Conservation (phyloP, 2,113 vertebrate species). For the Uropsilus gracilis region DNA sequence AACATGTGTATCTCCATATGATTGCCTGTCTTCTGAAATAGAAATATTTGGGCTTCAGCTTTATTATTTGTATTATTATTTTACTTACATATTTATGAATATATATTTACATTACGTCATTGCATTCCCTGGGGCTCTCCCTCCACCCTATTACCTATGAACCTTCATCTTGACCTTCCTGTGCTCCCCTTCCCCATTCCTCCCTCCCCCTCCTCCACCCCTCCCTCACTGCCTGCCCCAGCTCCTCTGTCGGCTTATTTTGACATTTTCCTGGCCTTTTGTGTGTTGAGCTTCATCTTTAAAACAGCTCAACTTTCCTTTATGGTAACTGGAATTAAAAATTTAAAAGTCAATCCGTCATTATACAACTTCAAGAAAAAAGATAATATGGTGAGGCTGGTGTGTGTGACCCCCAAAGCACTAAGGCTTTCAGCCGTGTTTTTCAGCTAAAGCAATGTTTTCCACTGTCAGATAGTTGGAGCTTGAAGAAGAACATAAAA, state of each 20-base stretch:
- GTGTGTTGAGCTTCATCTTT: slow-evolving; percentile 43
- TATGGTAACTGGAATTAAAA: neutral
- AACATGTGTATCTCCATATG: neutral
- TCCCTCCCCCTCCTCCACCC: too few relatives aligned
- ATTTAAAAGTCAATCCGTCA: neutral
- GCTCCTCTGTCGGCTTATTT: too few relatives aligned
- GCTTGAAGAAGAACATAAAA: neutral
- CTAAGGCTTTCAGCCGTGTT: neutral
- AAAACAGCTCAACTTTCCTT: neutral
- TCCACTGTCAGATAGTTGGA: neutral
- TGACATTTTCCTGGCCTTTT: too few relatives aligned
- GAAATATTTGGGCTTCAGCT: slow-evolving; percentile 31
- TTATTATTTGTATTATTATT: too few relatives aligned
- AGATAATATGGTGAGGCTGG: neutral
- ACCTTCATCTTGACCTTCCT: too few relatives aligned
- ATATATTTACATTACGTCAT: too few relatives aligned
- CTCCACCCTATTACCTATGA: too few relatives aligned
- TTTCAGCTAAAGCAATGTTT: slow-evolving; percentile 4
- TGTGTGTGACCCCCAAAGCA: neutral
- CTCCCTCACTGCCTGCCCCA: too few relatives aligned
- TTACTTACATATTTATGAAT: too few relatives aligned
- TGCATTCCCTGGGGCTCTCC: too few relatives aligned
- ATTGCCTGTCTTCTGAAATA: neutral
- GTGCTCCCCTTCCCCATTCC: too few relatives aligned
- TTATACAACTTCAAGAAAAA: neutral